Evolutionary conservation across 2,797 vertebrate genomes (phyloP).

Genomic region (Darevskia mixta): DNA sequence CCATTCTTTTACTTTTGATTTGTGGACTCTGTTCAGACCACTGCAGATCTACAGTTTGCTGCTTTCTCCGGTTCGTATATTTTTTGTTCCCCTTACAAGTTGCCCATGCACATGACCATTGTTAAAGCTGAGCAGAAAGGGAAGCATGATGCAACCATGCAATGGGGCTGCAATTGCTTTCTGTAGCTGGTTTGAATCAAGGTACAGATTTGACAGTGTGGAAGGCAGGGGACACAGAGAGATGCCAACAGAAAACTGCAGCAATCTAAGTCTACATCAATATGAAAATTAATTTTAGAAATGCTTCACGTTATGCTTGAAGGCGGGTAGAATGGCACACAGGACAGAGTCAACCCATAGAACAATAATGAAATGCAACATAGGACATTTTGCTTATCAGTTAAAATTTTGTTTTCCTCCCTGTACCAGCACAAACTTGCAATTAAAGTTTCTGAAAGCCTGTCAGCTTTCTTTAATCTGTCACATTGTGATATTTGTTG

Average conservation of each 20-base stretch:
- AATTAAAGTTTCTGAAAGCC: conserved; percentile 17
- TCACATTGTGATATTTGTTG: background rate
- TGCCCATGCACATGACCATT: background rate
- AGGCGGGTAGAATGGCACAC: background rate
- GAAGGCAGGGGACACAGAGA: background rate
- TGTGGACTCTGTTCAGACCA: background rate
- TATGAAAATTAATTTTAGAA: background rate
- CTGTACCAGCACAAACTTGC: background rate
- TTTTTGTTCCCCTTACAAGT: background rate
- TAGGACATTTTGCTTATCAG: background rate
- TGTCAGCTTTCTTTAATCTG: conserved; percentile 8
- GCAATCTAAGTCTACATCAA: background rate
- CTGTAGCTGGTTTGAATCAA: background rate
- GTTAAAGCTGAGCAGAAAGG: background rate
- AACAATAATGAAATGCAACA: background rate
- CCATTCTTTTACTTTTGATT: background rate
- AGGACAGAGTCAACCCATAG: background rate
- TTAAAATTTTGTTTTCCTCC: background rate
- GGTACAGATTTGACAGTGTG: background rate
- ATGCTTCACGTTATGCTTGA: background rate
- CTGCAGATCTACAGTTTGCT: background rate
- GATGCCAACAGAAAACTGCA: background rate
- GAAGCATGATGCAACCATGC: background rate
- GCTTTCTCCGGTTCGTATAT: no score
- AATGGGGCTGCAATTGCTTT: background rate